A percentile compares a stretch with the other conserved stretches of the same genome.
Evolutionary conservation across 2,113 vertebrate genomes (phyloP).

Genomic region (Andinoacara biseriatus): DNA sequence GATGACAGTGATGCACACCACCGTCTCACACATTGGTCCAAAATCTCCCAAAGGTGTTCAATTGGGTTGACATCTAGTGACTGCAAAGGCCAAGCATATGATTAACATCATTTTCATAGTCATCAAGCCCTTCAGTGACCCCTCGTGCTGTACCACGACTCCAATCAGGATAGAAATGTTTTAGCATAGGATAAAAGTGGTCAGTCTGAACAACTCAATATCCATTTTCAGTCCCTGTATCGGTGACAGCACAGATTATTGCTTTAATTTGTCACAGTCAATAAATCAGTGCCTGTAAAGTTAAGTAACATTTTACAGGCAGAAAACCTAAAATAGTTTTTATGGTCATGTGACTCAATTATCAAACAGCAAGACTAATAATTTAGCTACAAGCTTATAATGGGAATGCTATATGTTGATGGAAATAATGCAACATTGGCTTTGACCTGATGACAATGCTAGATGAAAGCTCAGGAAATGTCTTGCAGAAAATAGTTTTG

Average conservation of each 20-base stretch:
- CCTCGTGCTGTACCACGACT: background rate
- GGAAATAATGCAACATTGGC: fast-evolving
- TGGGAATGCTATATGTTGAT: background rate
- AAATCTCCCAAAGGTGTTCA: background rate
- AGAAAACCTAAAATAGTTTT: background rate
- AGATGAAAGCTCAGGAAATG: background rate
- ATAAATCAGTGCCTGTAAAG: fast-evolving
- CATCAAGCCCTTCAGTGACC: background rate
- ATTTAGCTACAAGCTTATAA: background rate
- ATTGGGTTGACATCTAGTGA: background rate
- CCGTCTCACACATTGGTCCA: background rate
- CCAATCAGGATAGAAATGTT: background rate
- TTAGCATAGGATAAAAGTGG: background rate
- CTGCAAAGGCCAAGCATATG: background rate
- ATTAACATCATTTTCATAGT: fast-evolving
- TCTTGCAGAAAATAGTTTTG: background rate
- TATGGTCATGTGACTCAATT: too few relatives aligned
- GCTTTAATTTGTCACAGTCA: background rate
- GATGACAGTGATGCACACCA: fast-evolving
- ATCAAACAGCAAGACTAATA: background rate
- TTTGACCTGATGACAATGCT: background rate
- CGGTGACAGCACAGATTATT: background rate
- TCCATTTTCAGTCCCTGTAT: background rate
- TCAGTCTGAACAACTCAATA: background rate
- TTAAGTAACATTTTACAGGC: background rate